Base-by-base conservation (phyloP, 2,113 vertebrate genomes). In the Paraplagusia blochii region DNA sequence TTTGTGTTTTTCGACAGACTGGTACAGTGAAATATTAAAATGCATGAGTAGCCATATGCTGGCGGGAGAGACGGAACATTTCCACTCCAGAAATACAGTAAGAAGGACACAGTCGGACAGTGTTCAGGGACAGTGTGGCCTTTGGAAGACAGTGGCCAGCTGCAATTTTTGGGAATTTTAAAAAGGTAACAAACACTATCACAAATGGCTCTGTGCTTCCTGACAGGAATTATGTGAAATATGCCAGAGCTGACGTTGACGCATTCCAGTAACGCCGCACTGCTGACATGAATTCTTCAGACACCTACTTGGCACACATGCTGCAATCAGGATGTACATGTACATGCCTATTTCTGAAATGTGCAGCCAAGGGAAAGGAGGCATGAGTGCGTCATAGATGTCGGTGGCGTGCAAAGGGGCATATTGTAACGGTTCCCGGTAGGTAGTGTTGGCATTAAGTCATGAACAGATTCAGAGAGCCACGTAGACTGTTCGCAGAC, bases 11-110 rank as follows among this genome's bases (percentile, higher is more conserved):
- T 69, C n/a, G 67, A 72, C 16, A 2, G 33, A n/a, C 43, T 44
- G 36, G 66, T 57, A 77, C 73, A 76, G 55, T 34, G 18, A 61
- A 60, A 73, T 68, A 82, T 88, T 80, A 85, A 89, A 88, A 89
- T 88, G 82, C 69, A 81, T 83, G 81, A 87, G 71, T 38, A 71
- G 59, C 79, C 74, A 84, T 69, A 87, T 84, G 76, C 67, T 69
- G 56, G 58, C 16, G 0, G 44, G 53, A 62, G 44, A 58, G 69
- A 67, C 15, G 44, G 68, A 57, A 54, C 1, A 16, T 55, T 61
- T 71, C 59, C 69, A 58, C 50, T 65, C 63, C 74, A 61, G 63
- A 85, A 87, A 90, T 86, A 87, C 14, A 47, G 66, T 84, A 84
- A 87, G n/a, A 77, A 79, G 50, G 74, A 81, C 72, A 52, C 58